Conservation (phyloP, 2,113 vertebrate genomes). For the Corythornis cristatus region DNA sequence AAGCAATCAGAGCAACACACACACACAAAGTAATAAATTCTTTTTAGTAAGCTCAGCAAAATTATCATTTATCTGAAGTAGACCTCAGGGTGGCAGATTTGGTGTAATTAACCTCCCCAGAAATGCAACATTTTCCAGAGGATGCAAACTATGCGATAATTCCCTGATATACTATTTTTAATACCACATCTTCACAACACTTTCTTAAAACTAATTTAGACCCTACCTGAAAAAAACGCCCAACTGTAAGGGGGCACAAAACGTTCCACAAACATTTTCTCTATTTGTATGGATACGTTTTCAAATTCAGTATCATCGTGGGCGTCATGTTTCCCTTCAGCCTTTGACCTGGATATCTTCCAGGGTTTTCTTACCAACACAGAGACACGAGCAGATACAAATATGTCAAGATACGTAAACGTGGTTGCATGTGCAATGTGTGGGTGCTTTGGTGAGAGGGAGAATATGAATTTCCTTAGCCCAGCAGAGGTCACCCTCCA, state of each 20-base stretch:
- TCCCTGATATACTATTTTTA: background rate
- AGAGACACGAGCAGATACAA: background rate
- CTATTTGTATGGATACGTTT: background rate
- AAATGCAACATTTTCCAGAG: background rate
- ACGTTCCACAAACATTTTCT: background rate
- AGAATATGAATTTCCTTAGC: background rate
- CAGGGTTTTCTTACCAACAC: background rate
- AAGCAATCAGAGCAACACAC: background rate
- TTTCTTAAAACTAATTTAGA: background rate
- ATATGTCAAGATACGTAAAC: background rate
- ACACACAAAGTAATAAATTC: background rate
- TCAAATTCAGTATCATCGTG: background rate
- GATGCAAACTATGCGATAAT: background rate
- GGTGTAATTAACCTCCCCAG: background rate
- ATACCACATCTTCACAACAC: background rate
- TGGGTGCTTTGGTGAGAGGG: background rate
- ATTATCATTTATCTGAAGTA: background rate
- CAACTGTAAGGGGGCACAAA: accelerated
- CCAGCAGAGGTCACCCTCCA: background rate
- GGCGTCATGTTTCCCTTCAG: background rate
- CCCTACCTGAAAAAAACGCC: background rate
- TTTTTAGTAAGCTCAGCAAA: background rate
- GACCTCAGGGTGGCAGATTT: background rate
- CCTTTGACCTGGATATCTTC: background rate
- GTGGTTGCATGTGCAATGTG: background rate